Evolutionary conservation across 2,113 vertebrate species (phyloP).

Genomic region (Emydura subglobosa): DNA sequence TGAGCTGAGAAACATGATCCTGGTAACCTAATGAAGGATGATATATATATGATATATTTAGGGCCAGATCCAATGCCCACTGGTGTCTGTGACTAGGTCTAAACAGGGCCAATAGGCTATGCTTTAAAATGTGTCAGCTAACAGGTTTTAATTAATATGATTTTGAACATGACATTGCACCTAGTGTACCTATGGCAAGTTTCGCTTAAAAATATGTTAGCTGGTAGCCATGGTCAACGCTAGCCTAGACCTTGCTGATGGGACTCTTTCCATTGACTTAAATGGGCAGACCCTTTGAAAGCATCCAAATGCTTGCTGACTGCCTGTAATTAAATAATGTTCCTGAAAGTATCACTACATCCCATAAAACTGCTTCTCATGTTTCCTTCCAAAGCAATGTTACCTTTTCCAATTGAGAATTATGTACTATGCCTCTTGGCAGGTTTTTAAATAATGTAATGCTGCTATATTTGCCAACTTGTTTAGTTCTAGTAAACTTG

Average conservation of each 20-base stretch:
- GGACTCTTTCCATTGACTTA: neutral
- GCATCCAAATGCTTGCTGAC: slow-evolving; percentile 9
- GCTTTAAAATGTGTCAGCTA: neutral
- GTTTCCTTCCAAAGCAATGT: slow-evolving; percentile 46
- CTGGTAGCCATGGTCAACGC: neutral
- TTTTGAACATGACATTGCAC: neutral
- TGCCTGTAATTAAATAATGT: slow-evolving; percentile 33
- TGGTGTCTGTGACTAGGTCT: neutral
- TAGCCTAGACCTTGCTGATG: neutral
- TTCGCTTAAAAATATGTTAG: neutral
- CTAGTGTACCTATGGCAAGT: neutral
- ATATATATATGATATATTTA: neutral
- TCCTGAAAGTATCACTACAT: slow-evolving; percentile 44
- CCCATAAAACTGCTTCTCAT: slow-evolving; percentile 57
- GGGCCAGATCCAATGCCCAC: neutral
- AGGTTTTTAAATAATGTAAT: slow-evolving; percentile 62
- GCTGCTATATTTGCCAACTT: slow-evolving; percentile 67
- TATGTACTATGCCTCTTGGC: slow-evolving; percentile 47
- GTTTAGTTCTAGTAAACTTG: slow-evolving; percentile 62
- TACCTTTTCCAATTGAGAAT: slow-evolving; percentile 46
- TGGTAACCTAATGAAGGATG: neutral
- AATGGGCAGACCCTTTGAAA: neutral
- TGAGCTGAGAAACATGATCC: neutral
- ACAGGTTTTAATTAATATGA: neutral
- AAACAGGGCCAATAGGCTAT: neutral